These are phyloP conservation scores for Neelides folsomi DNA, from an alignment of 2,888 invertebrate species.

Conservation along the genomic window DNA sequence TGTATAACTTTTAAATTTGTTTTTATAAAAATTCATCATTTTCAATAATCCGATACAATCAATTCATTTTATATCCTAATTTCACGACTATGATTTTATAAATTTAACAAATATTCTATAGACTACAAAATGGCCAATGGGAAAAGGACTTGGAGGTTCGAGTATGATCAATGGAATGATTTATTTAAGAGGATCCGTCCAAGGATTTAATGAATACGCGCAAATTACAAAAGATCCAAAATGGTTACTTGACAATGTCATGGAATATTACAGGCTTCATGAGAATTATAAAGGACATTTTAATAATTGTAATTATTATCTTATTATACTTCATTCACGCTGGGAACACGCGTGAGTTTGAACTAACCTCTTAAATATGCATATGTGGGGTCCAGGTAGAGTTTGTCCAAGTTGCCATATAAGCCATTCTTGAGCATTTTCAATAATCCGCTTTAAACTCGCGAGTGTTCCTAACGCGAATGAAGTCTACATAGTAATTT, in stretches of 20 bases:
- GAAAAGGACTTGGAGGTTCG: conserved; percentile 4
- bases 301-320: conserved; percentile 1
- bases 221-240: background rate
- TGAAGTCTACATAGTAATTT: too few species aligned
- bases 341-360: too few species aligned
- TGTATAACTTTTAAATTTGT: background rate
- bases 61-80: background rate
- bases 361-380: too few species aligned
- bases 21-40: too few species aligned
- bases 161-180: conserved; percentile 1
- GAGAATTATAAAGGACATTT: conserved; percentile 4
- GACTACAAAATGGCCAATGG: conserved; percentile 1
- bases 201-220: background rate
- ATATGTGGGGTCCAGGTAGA: too few species aligned
- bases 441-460: too few species aligned
- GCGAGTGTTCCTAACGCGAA: too few species aligned
- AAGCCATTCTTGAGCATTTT: too few species aligned
- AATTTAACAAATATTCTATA: background rate
- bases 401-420: too few species aligned
- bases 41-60: too few species aligned
- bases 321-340: too few species aligned
- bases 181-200: background rate
- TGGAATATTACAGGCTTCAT: background rate
- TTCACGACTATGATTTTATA: background rate
- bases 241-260: conserved; percentile 1